phyloP scores from a whole-genome alignment of 1,140 invertebrate species.

The Drosophila fuyamai region DNA sequence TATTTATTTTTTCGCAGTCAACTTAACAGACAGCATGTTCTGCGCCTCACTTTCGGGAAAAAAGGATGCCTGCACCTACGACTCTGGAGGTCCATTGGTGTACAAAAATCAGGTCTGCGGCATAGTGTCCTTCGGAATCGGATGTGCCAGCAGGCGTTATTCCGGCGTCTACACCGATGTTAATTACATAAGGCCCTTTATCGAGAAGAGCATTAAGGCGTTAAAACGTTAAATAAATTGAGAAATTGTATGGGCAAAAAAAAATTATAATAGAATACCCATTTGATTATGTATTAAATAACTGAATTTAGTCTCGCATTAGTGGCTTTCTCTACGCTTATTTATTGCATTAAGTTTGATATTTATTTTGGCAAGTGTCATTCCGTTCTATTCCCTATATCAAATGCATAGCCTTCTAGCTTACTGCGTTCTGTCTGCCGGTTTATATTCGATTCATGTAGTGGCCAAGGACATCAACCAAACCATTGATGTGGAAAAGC shows the following conservation, averaged over 20 bases:
- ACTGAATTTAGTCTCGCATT: constrained; percentile 14
- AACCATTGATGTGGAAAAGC: neutral
- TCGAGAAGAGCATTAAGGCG: constrained; percentile 25
- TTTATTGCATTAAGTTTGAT: neutral
- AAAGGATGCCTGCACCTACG: constrained; percentile 70
- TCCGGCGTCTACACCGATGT: constrained; percentile 70
- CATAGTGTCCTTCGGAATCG: constrained; percentile 66
- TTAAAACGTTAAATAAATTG: constrained; percentile 1
- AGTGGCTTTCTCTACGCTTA: constrained; percentile 6
- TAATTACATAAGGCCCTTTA: constrained; percentile 65
- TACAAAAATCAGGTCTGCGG: constrained; percentile 53
- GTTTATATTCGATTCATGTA: neutral
- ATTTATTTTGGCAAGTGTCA: neutral
- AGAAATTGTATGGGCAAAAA: neutral
- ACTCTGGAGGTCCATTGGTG: constrained; percentile 69
- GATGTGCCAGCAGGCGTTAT: constrained; percentile 61
- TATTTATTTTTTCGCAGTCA: neutral
- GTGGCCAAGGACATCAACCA: neutral
- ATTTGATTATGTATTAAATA: neutral
- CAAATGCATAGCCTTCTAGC: constrained; percentile 1
- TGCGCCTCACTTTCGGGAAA: constrained; percentile 48
- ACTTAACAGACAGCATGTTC: constrained; percentile 57
- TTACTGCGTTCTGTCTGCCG: neutral
- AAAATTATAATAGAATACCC: neutral
- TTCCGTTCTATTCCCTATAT: neutral